Percentiles rank a stretch among this genome's conserved stretches.
phyloP scores from a whole-genome alignment of 2,113 vertebrate species.

The Ptilonorhynchus violaceus region DNA sequence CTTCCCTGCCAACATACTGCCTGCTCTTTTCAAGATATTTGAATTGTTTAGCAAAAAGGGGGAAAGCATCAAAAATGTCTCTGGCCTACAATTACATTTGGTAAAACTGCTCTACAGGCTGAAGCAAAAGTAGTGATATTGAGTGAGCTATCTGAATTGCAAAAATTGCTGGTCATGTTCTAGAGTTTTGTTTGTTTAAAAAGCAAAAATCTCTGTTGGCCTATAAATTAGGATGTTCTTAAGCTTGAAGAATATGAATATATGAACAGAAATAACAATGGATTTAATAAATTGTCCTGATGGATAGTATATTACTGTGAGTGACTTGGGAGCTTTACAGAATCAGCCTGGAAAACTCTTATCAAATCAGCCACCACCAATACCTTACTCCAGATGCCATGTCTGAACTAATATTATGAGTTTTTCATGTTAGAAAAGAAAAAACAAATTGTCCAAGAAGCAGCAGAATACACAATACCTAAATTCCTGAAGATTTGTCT shows the following conservation, averaged over 20 bases:
- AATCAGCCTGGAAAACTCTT: not conserved
- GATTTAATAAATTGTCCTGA: not conserved
- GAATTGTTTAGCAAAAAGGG: not conserved
- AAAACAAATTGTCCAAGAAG: not conserved
- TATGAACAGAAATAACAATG: not conserved
- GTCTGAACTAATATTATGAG: not conserved
- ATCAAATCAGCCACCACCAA: not conserved
- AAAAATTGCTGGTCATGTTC: not conserved
- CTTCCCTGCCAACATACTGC: not conserved
- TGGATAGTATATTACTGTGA: not conserved
- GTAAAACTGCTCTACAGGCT: not conserved
- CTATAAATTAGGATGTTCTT: not conserved
- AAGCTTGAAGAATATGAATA: not conserved
- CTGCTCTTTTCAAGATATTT: not conserved
- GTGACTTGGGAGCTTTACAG: not conserved
- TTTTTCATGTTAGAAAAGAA: not conserved
- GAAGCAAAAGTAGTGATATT: not conserved
- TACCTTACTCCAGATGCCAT: fast-evolving
- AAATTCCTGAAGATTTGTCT: not conserved
- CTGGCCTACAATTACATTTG: not conserved
- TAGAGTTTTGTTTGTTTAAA: not conserved
- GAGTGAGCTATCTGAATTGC: not conserved
- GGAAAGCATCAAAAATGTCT: not conserved
- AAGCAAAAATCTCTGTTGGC: not conserved
- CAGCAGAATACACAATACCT: not conserved